A percentile compares a stretch with the other conserved stretches of the same genome.
These are phyloP conservation scores for Clepsis dumicolana DNA, from an alignment of 2,888 invertebrate species.

Conservation along the genomic window DNA sequence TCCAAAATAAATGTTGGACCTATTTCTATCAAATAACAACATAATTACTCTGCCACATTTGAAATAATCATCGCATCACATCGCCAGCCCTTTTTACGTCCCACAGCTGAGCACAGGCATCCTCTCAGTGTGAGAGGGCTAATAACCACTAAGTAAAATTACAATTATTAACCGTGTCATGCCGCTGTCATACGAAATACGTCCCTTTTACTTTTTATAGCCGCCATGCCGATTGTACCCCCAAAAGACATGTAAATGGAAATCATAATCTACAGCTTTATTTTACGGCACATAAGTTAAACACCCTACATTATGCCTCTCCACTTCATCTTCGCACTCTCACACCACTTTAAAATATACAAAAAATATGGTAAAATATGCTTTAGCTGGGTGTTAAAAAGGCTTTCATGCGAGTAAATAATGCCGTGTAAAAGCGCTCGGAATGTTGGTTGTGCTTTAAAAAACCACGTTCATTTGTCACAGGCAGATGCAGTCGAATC, in stretches of 20 bases:
- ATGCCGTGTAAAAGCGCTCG: conserved; percentile 50
- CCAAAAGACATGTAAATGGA: conserved; percentile 47
- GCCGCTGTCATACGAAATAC: too few species aligned
- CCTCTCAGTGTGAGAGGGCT: too few species aligned
- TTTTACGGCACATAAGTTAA: conserved; percentile 73
- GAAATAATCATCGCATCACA: too few species aligned
- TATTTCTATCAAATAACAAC: too few species aligned
- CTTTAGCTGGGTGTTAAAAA: conserved; percentile 18
- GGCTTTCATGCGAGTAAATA: conserved; percentile 23
- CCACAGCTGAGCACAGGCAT: too few species aligned
- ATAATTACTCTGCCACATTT: too few species aligned
- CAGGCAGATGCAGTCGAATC: conserved; percentile 82
- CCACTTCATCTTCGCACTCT: conserved; percentile 62
- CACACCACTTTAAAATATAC: conserved; percentile 44
- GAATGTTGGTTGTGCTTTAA: conserved; percentile 76
- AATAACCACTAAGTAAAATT: too few species aligned
- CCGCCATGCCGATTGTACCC: conserved; percentile 22
- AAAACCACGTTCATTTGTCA: conserved; percentile 84
- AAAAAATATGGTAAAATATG: conserved; percentile 21
- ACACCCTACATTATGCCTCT: conserved; percentile 72
- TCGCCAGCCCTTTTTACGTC: too few species aligned
- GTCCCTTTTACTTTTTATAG: not conserved
- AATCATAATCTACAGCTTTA: conserved; percentile 66
- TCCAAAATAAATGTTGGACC: too few species aligned
- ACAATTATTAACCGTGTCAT: too few species aligned